phyloP scores from a whole-genome alignment of 2,797 vertebrate genomes.

The Rhynchotus rufescens region DNA sequence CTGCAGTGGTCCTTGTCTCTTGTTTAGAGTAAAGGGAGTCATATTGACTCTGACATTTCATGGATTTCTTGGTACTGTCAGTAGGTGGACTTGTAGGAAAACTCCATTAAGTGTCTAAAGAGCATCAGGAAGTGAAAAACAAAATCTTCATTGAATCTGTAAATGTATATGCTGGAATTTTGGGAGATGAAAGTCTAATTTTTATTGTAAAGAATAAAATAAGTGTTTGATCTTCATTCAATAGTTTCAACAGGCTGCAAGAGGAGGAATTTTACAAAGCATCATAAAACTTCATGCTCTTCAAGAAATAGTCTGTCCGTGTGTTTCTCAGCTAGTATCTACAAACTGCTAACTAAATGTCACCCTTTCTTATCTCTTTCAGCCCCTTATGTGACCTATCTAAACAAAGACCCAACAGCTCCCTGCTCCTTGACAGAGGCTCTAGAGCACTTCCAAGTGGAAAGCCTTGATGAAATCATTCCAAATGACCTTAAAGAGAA shows the following conservation, averaged over 20 bases:
- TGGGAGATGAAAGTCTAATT: background rate
- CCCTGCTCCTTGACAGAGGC: constrained; percentile 97
- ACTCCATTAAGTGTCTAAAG: background rate
- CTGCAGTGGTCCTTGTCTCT: background rate
- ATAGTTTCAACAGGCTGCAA: background rate
- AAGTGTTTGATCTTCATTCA: background rate
- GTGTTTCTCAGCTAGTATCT: background rate
- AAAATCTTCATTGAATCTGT: background rate
- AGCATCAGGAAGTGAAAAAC: background rate
- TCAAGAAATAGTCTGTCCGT: background rate
- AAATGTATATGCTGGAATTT: background rate
- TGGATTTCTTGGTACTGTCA: background rate
- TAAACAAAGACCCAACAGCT: constrained; percentile 90
- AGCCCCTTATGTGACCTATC: constrained; percentile 96
- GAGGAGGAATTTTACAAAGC: background rate
- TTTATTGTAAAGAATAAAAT: background rate
- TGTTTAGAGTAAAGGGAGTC: background rate
- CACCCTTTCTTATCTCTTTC: constrained; percentile 24
- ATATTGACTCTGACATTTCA: background rate
- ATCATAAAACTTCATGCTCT: background rate
- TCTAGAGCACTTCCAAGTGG: constrained; percentile 95
- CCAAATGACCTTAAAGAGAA: constrained; percentile 81
- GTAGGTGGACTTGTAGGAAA: background rate
- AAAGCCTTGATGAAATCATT: constrained; percentile 89
- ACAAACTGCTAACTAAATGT: background rate